Evolutionary conservation across 2,113 vertebrate genomes (phyloP).

Genomic region (Podiceps cristatus): DNA sequence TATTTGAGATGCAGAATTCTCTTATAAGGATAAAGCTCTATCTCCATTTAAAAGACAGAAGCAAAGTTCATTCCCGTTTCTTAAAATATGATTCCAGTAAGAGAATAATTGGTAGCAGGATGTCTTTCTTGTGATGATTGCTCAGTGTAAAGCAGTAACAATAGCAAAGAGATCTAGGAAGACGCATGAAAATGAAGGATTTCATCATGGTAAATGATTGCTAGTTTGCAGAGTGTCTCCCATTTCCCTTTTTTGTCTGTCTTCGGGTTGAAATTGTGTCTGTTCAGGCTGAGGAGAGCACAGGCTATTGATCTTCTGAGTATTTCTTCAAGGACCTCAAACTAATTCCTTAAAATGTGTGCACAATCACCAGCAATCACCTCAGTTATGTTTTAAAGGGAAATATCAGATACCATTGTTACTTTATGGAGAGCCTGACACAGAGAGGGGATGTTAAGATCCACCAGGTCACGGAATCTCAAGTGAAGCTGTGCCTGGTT

Average conservation of each 20-base stretch:
- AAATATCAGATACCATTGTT: background rate
- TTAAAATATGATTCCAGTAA: background rate
- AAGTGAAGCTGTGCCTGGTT: background rate
- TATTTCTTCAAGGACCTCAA: background rate
- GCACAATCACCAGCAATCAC: background rate
- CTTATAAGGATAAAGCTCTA: background rate
- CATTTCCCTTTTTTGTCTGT: background rate
- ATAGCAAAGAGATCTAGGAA: background rate
- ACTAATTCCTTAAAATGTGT: background rate
- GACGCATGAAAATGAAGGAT: background rate
- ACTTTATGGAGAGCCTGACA: background rate
- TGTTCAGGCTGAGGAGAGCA: background rate
- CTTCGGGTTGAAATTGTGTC: background rate
- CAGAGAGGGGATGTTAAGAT: background rate
- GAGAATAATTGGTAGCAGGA: background rate
- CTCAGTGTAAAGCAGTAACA: background rate
- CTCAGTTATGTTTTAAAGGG: background rate
- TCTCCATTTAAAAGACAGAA: background rate
- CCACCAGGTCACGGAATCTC: background rate
- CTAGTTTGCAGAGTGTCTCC: background rate
- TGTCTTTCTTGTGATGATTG: background rate
- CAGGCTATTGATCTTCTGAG: fast-evolving
- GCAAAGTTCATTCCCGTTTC: background rate
- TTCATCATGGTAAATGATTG: background rate
- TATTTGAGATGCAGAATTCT: background rate